Evolutionary conservation across 2,888 invertebrate species (phyloP), one percentile per base, ranked within the genome.

Genomic region (Sisyra terminalis): DNA sequence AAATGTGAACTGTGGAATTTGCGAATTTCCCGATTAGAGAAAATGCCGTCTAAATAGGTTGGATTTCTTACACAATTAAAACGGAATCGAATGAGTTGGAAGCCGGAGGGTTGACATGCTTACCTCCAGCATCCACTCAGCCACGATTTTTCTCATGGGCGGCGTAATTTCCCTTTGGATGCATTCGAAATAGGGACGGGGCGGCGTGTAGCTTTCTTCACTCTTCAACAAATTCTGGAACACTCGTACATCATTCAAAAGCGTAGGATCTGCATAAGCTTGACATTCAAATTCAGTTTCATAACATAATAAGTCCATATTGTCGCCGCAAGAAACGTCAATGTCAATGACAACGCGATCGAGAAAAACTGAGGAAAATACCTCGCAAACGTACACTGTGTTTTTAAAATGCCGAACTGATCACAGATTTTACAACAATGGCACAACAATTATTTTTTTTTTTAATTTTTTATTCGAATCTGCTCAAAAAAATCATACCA

Each of bases 111-210:
- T 37, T 42, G 42, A 34, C 15, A 30, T 30, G 55, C 70, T 70
- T 72, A 93, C 93, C 86, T 94, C 93, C 66, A 88, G 77, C 93
- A 94, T 93, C 94, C 94, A 94, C 64, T 87, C 84, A 55, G 89
- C 82, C 57, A 93, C 89, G 62, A 88, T 77, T 64, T 82, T 83
- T 61, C 93, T 76, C 90, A 92, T 93, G 56, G 77, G 75, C 45
- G 86, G 82, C 52, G 87, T 87, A 56, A 94, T 74, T 64, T 93
- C 90, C 54, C 72, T 77, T 70, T 93, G 93, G 54, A 88, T 78
- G 61, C 78, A 77, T 59, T 75, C 76, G 65, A 89, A 88, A 66
- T 87, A 84, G 55, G 77, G 75, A 54, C 75, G 70, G 51, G 75
- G 73, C 51, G 82, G 73, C 49, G 79, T 75, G 66, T 85, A 86